phyloP scores from a whole-genome alignment of 2,888 invertebrate genomes.

The Phlogophora meticulosa region DNA sequence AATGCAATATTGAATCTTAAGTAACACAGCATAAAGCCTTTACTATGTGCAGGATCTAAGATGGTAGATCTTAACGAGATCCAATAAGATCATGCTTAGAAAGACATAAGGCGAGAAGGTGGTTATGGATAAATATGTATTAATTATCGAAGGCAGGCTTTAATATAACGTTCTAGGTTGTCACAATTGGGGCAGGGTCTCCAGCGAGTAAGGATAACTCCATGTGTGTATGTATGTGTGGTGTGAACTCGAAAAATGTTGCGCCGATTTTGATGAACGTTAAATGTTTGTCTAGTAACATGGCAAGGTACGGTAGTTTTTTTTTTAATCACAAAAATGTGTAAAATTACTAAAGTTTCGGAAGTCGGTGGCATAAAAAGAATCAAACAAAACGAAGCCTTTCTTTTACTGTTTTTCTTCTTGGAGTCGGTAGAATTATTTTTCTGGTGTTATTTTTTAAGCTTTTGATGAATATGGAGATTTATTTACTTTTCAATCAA shows the following conservation, averaged over 20 bases:
- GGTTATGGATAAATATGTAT: slow-evolving; percentile 64
- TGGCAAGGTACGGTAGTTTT: no score
- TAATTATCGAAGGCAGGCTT: slow-evolving; percentile 61
- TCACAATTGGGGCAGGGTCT: slow-evolving; percentile 64
- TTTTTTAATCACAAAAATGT: no score
- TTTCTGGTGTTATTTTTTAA: no score
- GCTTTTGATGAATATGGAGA: no score
- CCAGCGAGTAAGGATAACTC: slow-evolving; percentile 52
- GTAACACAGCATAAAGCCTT: accelerated
- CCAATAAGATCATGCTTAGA: slow-evolving; percentile 53
- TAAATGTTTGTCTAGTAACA: no score
- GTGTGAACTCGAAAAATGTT: slow-evolving; percentile 34
- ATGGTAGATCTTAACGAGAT: slow-evolving; percentile 48
- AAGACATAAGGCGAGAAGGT: slow-evolving; percentile 46
- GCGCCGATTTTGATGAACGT: slow-evolving; percentile 6
- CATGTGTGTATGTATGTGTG: slow-evolving; percentile 27
- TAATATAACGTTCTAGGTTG: slow-evolving; percentile 61
- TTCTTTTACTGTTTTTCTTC: no score
- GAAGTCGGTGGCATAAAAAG: no score
- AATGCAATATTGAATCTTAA: neutral
- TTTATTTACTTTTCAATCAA: no score
- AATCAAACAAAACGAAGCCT: no score
- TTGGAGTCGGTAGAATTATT: no score
- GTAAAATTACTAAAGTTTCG: no score
- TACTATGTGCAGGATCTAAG: slow-evolving; percentile 1